Base-by-base conservation (phyloP, 2,113 vertebrate genomes). In the Serinus canaria region DNA sequence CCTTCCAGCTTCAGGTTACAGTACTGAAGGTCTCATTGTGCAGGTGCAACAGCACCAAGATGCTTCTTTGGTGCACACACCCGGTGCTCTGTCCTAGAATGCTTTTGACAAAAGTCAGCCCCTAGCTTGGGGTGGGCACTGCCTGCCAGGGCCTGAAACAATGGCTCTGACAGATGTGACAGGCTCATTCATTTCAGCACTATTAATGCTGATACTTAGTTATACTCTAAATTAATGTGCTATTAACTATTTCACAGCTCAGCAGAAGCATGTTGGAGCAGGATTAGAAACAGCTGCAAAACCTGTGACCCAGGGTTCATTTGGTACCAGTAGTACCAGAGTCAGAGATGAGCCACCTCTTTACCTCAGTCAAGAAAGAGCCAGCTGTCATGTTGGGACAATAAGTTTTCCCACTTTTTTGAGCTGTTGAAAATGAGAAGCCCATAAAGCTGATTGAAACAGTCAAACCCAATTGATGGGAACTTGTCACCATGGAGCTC, bases 221-320 rank as follows among this genome's bases (percentile, higher is more conserved):
- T 85, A n/a, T 58, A 58, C 25, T 91, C 37, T 63, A 85, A 85
- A 79, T 87, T 84, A 55, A 20, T 72, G 67, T 46, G 58, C 47
- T 70, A 56, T 91, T 94, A 92, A 91, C 89, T 80, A 16, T 94
- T 90, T 87, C 89, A 43, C 21, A 80, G 33, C 81, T 87, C 14
- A 44, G 70, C 59, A 91, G 46, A 73, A 87, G 55, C 7, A 3
- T 27, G 24, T 56, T 87, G 74, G 16, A 84, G 58, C 13, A 73
- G 35, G 46, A 37, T 75, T 68, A 56, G 39, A 64, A 76, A 55
- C 25, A 76, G 46, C 62, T 89, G 46, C 21, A 73, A 87, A 90
- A 55, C 25, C 6, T 19, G 1, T 13, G 24, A 77, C 27, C 20
- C 49, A 59, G 41, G 77, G 13, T 8, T 85, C 24, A 14, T 63